Base-by-base conservation (phyloP, 2,113 vertebrate genomes). In the Osmerus eperlanus region DNA sequence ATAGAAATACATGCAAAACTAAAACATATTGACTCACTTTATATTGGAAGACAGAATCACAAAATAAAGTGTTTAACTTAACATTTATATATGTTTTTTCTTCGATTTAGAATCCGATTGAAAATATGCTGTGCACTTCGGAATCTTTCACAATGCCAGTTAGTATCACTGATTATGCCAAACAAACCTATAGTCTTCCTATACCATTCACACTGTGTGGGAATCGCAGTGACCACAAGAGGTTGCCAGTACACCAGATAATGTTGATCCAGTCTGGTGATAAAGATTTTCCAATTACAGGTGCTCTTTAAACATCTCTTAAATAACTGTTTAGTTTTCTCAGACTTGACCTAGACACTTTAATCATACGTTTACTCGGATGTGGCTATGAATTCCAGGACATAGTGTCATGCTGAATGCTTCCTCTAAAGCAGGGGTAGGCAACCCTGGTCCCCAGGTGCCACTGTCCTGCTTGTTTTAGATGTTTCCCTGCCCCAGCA, bases 41-140 rank as follows among this genome's bases (percentile, higher is more conserved):
- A 67, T 84, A 79, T 88, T 89, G 84, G 81, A 83, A 76, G 78
- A 83, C 78, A 86, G 23, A 23, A 23, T 23, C 23, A 23, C 78
- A 83, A 83, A 91, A 89, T 90, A 91, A 90, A 91, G 81, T 85
- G 74, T 85, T 89, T 65, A 85, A 86, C 77, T 83, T 80, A 28
- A 73, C 18, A 32, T 29, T n/a, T 53, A 19, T 25, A 18, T 59
- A 56, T 63, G 16, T 67, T n/a, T 19, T 36, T 73, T 13, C 11
- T n/a, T n/a, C 53, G 21, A 16, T 58, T 29, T 75, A 79, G 12
- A 15, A 53, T 19, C 9, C 0, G 15, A 56, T 56, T n/a, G 41
- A 41, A 51, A 3, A 67, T 67, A 47, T 47, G 41, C 9, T 11
- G 41, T 11, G 41, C 41, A 47, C 9, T 47, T 9, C 0, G 41